A percentile compares a stretch with the other conserved stretches of the same genome.
These are phyloP conservation scores for Cryptocheilus praepositus DNA, from an alignment of 2,888 invertebrate genomes.

Conservation along the genomic window DNA sequence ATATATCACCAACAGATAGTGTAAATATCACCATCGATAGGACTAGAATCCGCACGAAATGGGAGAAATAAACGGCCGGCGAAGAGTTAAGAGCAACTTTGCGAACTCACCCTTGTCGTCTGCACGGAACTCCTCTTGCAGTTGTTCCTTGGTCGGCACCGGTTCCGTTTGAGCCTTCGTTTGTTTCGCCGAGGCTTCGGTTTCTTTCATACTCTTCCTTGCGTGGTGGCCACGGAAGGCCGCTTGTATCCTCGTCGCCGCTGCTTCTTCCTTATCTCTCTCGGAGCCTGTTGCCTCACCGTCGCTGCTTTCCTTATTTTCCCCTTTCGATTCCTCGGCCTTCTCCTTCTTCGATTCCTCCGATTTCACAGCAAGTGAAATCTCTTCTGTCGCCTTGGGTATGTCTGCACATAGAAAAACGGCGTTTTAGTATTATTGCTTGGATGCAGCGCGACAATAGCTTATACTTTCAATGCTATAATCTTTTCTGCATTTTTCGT, in stretches of 20 bases:
- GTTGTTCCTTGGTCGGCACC: conserved; percentile 82
- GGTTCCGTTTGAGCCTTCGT: conserved; percentile 72
- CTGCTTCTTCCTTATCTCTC: conserved; percentile 77
- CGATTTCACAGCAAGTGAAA: conserved; percentile 37
- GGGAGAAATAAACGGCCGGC: no score
- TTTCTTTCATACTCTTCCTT: conserved; percentile 86
- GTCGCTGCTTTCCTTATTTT: conserved; percentile 33
- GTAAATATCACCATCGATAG: no score
- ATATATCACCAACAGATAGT: no score
- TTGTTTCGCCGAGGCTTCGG: conserved; percentile 77
- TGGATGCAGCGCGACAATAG: no score
- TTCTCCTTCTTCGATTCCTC: conserved; percentile 38
- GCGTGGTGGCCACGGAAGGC: conserved; percentile 90
- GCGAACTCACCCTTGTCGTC: conserved; percentile 83
- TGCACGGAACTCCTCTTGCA: conserved; percentile 86
- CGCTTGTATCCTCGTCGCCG: conserved; percentile 91
- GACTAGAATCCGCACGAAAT: no score
- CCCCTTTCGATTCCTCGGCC: conserved; percentile 33
- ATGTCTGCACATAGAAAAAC: conserved; percentile 25
- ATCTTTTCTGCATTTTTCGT: no score
- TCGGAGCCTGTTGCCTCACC: conserved; percentile 74
- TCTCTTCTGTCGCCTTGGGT: conserved; percentile 29
- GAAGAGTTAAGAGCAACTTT: no score
- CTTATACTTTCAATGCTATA: no score
- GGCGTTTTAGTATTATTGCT: no score